Evolutionary conservation across 2,888 invertebrate species (phyloP).

Genomic region (Ormyrus thymus): DNA sequence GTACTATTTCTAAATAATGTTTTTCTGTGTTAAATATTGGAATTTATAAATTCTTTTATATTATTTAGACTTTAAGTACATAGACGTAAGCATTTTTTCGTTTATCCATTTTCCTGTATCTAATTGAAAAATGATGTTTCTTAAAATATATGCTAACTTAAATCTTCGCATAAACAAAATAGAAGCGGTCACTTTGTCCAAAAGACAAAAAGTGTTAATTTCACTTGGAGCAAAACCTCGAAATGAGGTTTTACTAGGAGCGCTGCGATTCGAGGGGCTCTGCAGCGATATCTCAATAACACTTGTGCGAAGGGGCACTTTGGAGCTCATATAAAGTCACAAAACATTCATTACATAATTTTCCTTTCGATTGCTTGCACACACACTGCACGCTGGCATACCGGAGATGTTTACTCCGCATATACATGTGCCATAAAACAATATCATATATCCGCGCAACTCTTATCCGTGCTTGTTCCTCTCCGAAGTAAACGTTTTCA

Average conservation of each 20-base stretch:
- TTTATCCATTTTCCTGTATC: no score
- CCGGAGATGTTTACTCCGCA: background rate
- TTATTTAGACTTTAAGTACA: no score
- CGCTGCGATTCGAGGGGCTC: constrained; percentile 9
- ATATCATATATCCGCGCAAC: constrained; percentile 35
- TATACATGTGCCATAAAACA: constrained; percentile 38
- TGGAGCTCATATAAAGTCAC: constrained; percentile 37
- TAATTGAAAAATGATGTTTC: no score
- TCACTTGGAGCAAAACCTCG: background rate
- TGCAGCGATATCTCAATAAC: constrained; percentile 43
- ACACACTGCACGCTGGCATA: constrained; percentile 5
- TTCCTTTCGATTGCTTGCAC: background rate
- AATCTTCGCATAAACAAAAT: constrained; percentile 17
- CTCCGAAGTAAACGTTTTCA: constrained; percentile 13
- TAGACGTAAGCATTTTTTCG: no score
- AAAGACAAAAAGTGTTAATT: constrained; percentile 21
- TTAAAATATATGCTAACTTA: constrained; percentile 6
- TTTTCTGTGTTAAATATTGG: no score
- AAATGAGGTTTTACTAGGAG: background rate
- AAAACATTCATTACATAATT: background rate
- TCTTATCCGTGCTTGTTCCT: constrained; percentile 14
- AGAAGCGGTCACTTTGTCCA: background rate
- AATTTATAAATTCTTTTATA: no score
- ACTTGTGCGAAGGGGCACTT: constrained; percentile 50
- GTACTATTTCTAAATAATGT: no score